Evolutionary conservation across 1,140 invertebrate species (phyloP), one percentile per base, ranked within the genome.

Genomic region (Araneus ventricosus): DNA sequence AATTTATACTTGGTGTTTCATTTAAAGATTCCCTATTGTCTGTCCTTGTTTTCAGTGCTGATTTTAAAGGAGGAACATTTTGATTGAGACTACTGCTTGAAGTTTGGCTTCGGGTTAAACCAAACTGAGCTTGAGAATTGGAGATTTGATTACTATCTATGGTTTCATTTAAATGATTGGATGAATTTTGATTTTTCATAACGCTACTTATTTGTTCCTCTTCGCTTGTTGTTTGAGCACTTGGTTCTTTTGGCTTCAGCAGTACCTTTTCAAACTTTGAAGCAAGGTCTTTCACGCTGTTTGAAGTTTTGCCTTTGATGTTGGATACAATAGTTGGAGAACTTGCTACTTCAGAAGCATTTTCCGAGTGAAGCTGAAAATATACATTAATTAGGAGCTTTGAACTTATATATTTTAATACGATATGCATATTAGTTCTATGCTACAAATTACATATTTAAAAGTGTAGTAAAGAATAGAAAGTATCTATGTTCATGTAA

Each of bases 251-350:
- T 24, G 92, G 92, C 22, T 80, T 57, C 22, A 92, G 34, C 39
- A 94, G 57, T 75, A 96, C 97, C 94, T 96, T 97, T 95, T 98
- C 98, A 95, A 98, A 98, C 95, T 97, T 97, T 0, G 97, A 97
- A 4, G 98, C 97, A 94, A 98, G 96, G 95, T 98, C 97, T 95
- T 96, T 97, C 0, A 98, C 98, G 63, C 95, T 97, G 94, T 41
- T 75, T 37, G 85, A 88, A 41, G 41, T 86, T 79, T 90, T 90
- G 17, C 61, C 52, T 10, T 30, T 57, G 45, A 7, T 70, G 41
- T 17, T 20, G 8, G 90, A 37, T 52, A 59, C 39, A 85, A 41
- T 30, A 24, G 52, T 91, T 92, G 90, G 82, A 87, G 63, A 79
- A 34, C 91, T 88, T 93, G 34, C 91, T 88, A 52, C 67, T 88